Conservation (phyloP, 2,113 vertebrate species). For the Urocolius indicus region DNA sequence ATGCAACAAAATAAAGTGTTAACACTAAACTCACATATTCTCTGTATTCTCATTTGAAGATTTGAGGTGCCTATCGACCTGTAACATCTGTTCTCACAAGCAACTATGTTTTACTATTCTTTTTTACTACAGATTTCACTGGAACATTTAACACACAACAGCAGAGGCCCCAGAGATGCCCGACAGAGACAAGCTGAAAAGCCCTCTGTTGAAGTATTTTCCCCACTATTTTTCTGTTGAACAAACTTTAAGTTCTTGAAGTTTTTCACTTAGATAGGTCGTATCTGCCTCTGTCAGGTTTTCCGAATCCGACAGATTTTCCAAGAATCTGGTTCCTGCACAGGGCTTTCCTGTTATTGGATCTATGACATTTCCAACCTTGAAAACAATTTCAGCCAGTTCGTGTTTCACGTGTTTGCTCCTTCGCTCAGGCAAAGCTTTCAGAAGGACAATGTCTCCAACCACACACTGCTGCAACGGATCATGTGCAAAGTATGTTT, state of each 20-base stretch:
- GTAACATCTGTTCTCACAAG: neutral
- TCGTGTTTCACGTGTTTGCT: conserved; percentile 94
- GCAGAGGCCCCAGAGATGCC: neutral
- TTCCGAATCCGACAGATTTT: conserved; percentile 77
- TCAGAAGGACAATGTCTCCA: conserved; percentile 94
- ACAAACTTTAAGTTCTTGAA: conserved; percentile 82
- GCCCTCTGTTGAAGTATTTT: neutral
- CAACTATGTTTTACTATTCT: conserved; percentile 19
- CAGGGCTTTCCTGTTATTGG: conserved; percentile 91
- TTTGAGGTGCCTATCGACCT: neutral
- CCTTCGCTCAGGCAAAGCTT: conserved; percentile 86
- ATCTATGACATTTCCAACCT: conserved; percentile 93
- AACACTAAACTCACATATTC: neutral
- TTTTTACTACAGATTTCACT: conserved; percentile 22
- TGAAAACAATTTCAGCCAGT: conserved; percentile 92
- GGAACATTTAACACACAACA: conserved; percentile 9
- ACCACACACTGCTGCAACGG: conserved; percentile 87
- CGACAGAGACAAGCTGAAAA: neutral
- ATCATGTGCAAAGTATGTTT: conserved; percentile 97
- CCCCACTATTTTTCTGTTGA: conserved; percentile 57
- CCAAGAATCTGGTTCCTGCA: conserved; percentile 84
- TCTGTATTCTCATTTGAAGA: neutral
- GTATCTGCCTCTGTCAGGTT: conserved; percentile 67
- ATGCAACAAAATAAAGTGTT: neutral
- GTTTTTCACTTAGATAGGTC: conserved; percentile 78